These are phyloP conservation scores for Misgurnus anguillicaudatus DNA, from an alignment of 2,113 vertebrate genomes.

Conservation along the genomic window DNA sequence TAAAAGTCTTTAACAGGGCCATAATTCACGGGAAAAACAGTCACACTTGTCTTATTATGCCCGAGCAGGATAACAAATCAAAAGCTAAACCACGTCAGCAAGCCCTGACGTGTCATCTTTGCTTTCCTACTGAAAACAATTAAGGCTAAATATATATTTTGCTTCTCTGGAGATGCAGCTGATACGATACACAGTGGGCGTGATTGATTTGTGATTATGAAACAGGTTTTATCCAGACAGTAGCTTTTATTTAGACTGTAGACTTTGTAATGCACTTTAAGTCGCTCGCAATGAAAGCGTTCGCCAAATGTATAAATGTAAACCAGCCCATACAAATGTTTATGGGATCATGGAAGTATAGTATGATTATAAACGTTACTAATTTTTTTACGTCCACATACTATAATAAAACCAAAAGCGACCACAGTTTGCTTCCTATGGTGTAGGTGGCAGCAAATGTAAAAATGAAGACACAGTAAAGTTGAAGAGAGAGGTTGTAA, in stretches of 20 bases:
- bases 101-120: conserved; percentile 16
- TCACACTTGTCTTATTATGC: conserved; percentile 19
- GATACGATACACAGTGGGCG: neutral
- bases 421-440: neutral
- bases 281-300: no score
- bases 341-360: neutral
- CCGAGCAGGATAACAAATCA: conserved; percentile 16
- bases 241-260: no score
- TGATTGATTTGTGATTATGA: neutral
- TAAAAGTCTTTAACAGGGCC: neutral
- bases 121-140: conserved; percentile 24
- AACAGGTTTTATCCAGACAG: neutral
- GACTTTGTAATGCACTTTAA: no score
- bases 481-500: neutral
- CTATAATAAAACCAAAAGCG: neutral
- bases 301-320: no score
- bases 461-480: neutral
- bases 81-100: neutral
- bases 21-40: neutral
- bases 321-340: neutral
- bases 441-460: neutral
- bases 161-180: neutral
- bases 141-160: conserved; percentile 28
- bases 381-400: neutral
- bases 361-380: neutral